Evolutionary conservation across 2,888 invertebrate genomes (phyloP).

Genomic region (Plebejus anna): DNA sequence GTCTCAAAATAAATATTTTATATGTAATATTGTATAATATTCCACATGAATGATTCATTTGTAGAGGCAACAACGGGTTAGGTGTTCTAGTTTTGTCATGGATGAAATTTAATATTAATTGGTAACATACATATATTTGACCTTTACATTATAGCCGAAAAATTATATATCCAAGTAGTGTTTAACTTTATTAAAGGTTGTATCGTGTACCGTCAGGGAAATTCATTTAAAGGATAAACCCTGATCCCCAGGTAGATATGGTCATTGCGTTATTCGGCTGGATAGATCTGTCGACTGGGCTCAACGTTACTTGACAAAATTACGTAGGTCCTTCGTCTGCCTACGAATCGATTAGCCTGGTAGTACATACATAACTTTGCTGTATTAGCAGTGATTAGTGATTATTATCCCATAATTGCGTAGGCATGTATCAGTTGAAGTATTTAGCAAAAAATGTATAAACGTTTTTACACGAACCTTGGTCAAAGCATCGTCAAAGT

Average conservation of each 20-base stretch:
- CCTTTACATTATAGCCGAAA: background rate
- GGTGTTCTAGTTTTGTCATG: background rate
- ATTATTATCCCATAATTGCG: background rate
- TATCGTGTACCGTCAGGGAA: too few relatives aligned
- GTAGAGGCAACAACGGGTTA: background rate
- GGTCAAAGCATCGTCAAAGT: constrained; percentile 19
- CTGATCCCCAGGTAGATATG: too few relatives aligned
- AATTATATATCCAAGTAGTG: too few relatives aligned
- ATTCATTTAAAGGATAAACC: too few relatives aligned
- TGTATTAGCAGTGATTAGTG: background rate
- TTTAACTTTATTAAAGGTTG: too few relatives aligned
- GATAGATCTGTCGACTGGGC: too few relatives aligned
- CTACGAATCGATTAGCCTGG: background rate
- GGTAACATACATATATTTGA: background rate
- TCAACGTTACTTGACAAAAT: background rate
- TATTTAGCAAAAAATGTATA: background rate
- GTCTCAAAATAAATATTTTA: background rate
- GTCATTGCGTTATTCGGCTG: too few relatives aligned
- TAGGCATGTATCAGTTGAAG: background rate
- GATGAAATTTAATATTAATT: background rate
- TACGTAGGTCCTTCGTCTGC: background rate
- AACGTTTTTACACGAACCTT: background rate
- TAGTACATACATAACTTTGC: background rate
- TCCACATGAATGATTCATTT: constrained; percentile 9
- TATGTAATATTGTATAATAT: constrained; percentile 1